Evolutionary conservation across 2,888 invertebrate species (phyloP).

Genomic region (Allygus modestus): DNA sequence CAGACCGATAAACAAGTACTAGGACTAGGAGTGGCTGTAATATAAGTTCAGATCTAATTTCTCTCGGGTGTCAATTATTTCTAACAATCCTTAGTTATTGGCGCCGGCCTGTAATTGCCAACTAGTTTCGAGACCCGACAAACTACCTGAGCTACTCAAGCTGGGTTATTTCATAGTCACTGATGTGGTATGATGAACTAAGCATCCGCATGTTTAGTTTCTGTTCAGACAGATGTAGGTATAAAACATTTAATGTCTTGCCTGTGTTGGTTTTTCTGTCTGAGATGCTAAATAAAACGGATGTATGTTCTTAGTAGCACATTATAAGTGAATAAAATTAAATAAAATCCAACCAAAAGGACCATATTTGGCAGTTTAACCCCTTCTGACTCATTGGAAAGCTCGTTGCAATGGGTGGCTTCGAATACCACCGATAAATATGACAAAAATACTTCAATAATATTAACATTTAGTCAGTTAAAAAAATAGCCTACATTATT

Average conservation of each 20-base stretch:
- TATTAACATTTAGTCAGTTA: too few species aligned
- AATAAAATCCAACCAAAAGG: too few species aligned
- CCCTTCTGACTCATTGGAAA: too few species aligned
- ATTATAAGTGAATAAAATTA: too few species aligned
- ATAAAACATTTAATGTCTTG: background rate
- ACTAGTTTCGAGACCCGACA: constrained; percentile 15
- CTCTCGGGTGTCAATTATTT: constrained; percentile 22
- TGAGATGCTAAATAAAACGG: too few species aligned
- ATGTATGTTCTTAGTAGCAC: too few species aligned
- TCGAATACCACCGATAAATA: too few species aligned
- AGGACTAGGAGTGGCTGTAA: background rate
- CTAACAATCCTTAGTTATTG: constrained; percentile 31
- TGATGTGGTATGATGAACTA: background rate
- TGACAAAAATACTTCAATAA: too few species aligned
- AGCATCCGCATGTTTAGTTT: background rate
- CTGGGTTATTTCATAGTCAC: background rate
- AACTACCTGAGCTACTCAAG: constrained; percentile 9
- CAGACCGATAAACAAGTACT: constrained; percentile 17
- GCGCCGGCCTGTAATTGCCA: constrained; percentile 2
- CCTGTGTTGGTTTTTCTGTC: too few species aligned
- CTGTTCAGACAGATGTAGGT: background rate
- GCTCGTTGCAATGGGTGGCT: too few species aligned
- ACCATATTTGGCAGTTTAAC: too few species aligned
- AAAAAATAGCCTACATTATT: too few species aligned
- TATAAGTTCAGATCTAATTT: constrained; percentile 18